Evolutionary conservation across 2,113 vertebrate species (phyloP), one percentile per base, ranked within the genome.

Genomic region (Glaucidium brasilianum): DNA sequence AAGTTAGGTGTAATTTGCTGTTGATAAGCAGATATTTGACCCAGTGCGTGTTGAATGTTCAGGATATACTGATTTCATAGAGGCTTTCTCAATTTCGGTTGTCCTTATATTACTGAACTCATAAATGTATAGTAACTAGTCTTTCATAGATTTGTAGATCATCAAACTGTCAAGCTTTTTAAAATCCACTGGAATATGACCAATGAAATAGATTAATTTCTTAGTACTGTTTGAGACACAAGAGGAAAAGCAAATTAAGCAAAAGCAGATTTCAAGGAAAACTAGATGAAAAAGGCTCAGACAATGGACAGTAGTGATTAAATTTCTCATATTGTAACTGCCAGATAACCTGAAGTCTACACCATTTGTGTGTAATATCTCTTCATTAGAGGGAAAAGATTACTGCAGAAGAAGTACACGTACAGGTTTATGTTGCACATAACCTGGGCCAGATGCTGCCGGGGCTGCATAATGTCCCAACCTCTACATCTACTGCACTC

Each of bases 1-100:
- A 96, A 92, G 68, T 94, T 72, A 80, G 75, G 87, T 73, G 47
- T 91, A 93, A 96, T 97, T 96, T 97, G 53, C 94, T 95, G 77
- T 96, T 97, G 91, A 92, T 92, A 94, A 96, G 94, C 91, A 97
- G 43, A 81, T 41, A 59, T 50, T 66, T 37, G 66, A 55, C 18
- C 71, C 55, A 60, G 53, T 81, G 58, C 58, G 37, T 58, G 78
- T 94, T 96, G 19, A 11, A 79, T 95, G 72, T 43, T 79, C 30
- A 34, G 66, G 85, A 74, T 80, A 53, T 67, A 34, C 30, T 71
- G 37, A 43, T 58, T 78, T 80, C 56, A 86, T 58, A 79, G 78
- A 93, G 53, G 64, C 35, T 76, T 85, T 63, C 81, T 95, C 85
- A 88, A 18, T 93, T 97, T 92, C 89, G 88, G 29, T 64, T 92